A percentile compares a stretch with the other conserved stretches of the same genome.
phyloP scores from a whole-genome alignment of 1,140 invertebrate genomes.

The Euura lappo region DNA sequence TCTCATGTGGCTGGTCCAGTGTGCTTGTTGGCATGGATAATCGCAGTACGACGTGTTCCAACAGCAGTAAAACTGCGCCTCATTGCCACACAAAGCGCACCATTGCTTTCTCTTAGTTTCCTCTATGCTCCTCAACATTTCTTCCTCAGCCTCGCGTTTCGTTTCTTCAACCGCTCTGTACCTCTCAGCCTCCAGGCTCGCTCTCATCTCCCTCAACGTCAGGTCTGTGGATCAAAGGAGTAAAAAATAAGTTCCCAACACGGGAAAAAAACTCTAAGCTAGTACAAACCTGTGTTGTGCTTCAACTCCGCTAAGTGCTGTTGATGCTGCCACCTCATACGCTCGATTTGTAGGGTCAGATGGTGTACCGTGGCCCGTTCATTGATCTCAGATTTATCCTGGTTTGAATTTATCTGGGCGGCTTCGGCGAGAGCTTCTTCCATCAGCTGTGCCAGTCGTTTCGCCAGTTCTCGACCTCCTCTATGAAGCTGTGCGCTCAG shows the following conservation, averaged over 20 bases:
- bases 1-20: constrained; percentile 69
- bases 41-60: constrained; percentile 96
- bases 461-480: constrained; percentile 46
- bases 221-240: constrained; percentile 40
- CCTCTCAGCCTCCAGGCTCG: constrained; percentile 71
- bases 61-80: constrained; percentile 91
- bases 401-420: constrained; percentile 32
- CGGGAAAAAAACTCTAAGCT: constrained; percentile 17
- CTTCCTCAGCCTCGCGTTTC: constrained; percentile 66
- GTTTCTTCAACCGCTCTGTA: constrained; percentile 66
- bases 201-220: constrained; percentile 69
- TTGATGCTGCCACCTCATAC: constrained; percentile 68
- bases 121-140: constrained; percentile 71
- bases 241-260: constrained; percentile 18
- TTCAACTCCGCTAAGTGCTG: constrained; percentile 69
- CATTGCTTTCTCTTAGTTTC: constrained; percentile 85
- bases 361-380: constrained; percentile 64
- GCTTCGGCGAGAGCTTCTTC: constrained; percentile 51
- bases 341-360: constrained; percentile 70
- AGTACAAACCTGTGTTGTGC: constrained; percentile 62
- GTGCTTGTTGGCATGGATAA: constrained; percentile 79
- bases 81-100: constrained; percentile 86
- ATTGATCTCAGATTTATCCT: constrained; percentile 33
- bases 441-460: constrained; percentile 50
- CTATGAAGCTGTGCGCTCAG: constrained; percentile 52